Conservation (phyloP, 2,888 invertebrate species). For the Idaea aversata region DNA sequence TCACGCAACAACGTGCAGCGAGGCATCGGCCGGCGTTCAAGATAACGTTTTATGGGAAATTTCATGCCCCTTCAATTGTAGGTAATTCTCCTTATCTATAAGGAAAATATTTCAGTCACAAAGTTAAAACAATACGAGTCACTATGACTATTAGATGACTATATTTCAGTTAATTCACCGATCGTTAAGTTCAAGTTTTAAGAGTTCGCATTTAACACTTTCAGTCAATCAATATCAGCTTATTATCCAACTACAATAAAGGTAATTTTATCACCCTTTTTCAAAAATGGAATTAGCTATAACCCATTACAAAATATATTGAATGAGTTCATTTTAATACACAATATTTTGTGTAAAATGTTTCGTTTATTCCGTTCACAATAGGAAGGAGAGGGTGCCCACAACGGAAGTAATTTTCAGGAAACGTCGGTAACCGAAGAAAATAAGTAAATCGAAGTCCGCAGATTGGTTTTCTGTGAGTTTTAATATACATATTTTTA, state of each 20-base stretch:
- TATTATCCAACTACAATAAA: background rate
- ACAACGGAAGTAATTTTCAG: slow-evolving; percentile 62
- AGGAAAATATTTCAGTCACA: background rate
- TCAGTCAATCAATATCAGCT: background rate
- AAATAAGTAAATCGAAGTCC: slow-evolving; percentile 45
- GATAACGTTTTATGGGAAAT: slow-evolving; percentile 44
- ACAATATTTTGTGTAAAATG: slow-evolving; percentile 19
- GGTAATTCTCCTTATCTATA: slow-evolving; percentile 16
- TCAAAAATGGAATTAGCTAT: background rate
- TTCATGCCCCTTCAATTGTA: slow-evolving; percentile 32
- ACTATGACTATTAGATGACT: background rate
- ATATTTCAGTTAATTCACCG: background rate
- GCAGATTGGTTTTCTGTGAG: slow-evolving; percentile 30
- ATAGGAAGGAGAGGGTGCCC: slow-evolving; percentile 32
- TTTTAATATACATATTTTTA: slow-evolving; percentile 22
- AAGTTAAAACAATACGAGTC: background rate
- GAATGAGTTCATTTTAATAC: background rate
- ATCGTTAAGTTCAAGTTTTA: background rate
- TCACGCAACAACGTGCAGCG: slow-evolving; percentile 45
- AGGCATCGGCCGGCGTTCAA: slow-evolving; percentile 9
- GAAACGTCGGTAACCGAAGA: slow-evolving; percentile 57
- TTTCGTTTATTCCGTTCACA: slow-evolving; percentile 44
- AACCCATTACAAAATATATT: background rate
- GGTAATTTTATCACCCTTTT: background rate
- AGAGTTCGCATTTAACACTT: background rate